phyloP scores from a whole-genome alignment of 2,797 vertebrate genomes.

The Sternotherus odoratus region DNA sequence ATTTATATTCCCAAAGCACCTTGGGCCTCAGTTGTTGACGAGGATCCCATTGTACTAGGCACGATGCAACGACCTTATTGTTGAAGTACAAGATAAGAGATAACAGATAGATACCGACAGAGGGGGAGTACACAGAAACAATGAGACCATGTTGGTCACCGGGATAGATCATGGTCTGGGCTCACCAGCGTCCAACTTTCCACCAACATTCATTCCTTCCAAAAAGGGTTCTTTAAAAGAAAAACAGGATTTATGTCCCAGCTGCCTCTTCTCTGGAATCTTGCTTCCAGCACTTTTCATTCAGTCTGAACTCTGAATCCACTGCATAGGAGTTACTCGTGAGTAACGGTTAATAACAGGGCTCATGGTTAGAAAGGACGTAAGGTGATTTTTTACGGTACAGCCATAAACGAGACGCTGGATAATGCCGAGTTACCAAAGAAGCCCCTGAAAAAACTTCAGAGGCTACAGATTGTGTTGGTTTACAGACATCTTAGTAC shows the following conservation, averaged over 20 bases:
- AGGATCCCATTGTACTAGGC: background rate
- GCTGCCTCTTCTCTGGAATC: background rate
- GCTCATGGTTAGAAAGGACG: background rate
- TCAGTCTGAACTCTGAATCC: background rate
- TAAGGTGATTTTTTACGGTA: slow-evolving; percentile 14
- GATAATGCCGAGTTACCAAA: background rate
- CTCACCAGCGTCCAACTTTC: background rate
- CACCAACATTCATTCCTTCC: background rate
- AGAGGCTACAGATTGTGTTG: background rate
- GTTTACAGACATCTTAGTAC: background rate
- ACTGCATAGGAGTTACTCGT: background rate
- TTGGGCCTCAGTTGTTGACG: background rate
- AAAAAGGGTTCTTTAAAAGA: background rate
- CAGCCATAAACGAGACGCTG: background rate
- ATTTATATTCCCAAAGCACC: background rate
- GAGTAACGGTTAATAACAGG: background rate
- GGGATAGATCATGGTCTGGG: background rate
- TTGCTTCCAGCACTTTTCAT: background rate
- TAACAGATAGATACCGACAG: background rate
- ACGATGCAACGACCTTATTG: background rate
- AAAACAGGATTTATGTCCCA: background rate
- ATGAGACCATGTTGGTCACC: background rate
- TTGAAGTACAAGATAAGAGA: background rate
- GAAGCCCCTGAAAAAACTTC: background rate
- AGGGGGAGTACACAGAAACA: background rate